phyloP scores from a whole-genome alignment of 2,888 invertebrate species.

The Drosophila austrosaltans region DNA sequence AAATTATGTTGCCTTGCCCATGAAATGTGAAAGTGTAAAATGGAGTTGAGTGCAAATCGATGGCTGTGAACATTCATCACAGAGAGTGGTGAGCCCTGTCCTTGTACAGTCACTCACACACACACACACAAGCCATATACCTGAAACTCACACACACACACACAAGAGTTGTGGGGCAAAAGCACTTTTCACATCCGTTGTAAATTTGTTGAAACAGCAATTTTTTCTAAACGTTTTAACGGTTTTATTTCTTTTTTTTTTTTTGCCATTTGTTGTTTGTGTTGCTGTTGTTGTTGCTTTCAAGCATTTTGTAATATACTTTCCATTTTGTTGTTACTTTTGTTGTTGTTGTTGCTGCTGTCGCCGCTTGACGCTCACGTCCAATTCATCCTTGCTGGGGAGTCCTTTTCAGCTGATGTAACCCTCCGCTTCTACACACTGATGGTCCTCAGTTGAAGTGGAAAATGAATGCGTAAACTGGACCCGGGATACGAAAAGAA shows the following conservation, averaged over 20 bases:
- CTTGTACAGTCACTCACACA: slow-evolving; percentile 30
- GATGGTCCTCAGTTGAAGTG: slow-evolving; percentile 49
- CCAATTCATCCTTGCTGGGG: slow-evolving; percentile 56
- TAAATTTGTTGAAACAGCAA: slow-evolving; percentile 78
- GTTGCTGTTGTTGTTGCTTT: slow-evolving; percentile 37
- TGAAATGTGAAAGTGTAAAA: slow-evolving; percentile 74
- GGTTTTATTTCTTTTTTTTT: slow-evolving; percentile 36
- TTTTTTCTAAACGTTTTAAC: slow-evolving; percentile 57
- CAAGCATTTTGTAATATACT: slow-evolving; percentile 72
- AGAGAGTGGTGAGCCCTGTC: slow-evolving; percentile 53
- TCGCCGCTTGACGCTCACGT: slow-evolving; percentile 59
- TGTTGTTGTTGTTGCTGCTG: slow-evolving; percentile 36
- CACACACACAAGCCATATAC: slow-evolving; percentile 31
- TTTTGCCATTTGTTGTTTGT: slow-evolving; percentile 21
- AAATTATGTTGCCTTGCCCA: slow-evolving; percentile 69
- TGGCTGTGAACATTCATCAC: slow-evolving; percentile 73
- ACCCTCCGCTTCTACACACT: slow-evolving; percentile 12
- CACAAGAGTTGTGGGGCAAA: slow-evolving; percentile 18
- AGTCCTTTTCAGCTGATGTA: slow-evolving; percentile 9
- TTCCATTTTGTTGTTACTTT: slow-evolving; percentile 58
- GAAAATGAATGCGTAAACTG: slow-evolving; percentile 69
- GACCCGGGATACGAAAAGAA: slow-evolving; percentile 29
- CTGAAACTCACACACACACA: slow-evolving; percentile 41
- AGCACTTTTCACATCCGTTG: slow-evolving; percentile 74
- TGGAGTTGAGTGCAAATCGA: slow-evolving; percentile 77